Percentiles rank a stretch among this genome's conserved stretches.
phyloP scores from a whole-genome alignment of 1,140 invertebrate species.

The Drosophila miranda region DNA sequence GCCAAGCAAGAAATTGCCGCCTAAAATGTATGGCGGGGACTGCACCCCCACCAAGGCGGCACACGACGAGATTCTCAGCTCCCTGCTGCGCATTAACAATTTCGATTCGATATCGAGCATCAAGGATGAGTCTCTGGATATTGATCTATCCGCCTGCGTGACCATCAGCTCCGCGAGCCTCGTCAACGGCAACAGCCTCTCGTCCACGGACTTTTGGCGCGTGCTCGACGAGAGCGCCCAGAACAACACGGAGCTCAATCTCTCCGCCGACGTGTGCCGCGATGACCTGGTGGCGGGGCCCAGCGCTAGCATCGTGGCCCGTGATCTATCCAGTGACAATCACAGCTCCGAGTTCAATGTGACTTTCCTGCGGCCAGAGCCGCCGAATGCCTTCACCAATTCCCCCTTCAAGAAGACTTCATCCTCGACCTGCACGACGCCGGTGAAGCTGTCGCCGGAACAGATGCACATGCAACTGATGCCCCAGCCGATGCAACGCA shows the following conservation, averaged over 20 bases:
- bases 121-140: constrained; percentile 80
- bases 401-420: constrained; percentile 67
- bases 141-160: constrained; percentile 79
- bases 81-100: constrained; percentile 75
- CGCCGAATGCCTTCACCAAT: constrained; percentile 69
- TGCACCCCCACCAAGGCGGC: constrained; percentile 70
- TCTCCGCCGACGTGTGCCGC: constrained; percentile 52
- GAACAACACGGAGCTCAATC: constrained; percentile 67
- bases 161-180: constrained; percentile 73
- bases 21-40: constrained; percentile 71
- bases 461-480: constrained; percentile 40
- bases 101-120: constrained; percentile 80
- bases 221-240: constrained; percentile 77
- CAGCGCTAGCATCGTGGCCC: constrained; percentile 27
- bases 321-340: constrained; percentile 45
- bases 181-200: constrained; percentile 73
- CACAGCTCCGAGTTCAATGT: constrained; percentile 63
- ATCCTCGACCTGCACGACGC: constrained; percentile 25
- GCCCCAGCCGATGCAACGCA: constrained; percentile 49
- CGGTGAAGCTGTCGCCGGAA: constrained; percentile 48
- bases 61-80: constrained; percentile 77
- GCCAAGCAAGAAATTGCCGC: constrained; percentile 81
- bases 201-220: constrained; percentile 78
- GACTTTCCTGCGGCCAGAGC: constrained; percentile 64
- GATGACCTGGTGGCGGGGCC: constrained; percentile 46